Conservation (phyloP, 2,797 vertebrate genomes). For the Lithobates sylvaticus region DNA sequence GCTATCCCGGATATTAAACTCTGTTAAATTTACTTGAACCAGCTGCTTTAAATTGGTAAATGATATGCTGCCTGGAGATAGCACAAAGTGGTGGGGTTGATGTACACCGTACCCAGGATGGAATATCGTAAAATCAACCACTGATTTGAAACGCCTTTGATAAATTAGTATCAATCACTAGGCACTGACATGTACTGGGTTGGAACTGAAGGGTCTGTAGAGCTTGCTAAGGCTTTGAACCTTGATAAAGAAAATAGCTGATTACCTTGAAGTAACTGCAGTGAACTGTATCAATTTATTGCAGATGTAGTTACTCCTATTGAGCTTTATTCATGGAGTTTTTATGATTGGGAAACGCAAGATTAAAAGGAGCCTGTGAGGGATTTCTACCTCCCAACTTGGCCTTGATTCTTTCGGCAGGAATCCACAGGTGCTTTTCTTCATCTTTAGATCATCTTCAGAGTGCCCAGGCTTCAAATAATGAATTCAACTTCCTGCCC, state of each 20-base stretch:
- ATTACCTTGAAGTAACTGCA: neutral
- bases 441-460: neutral
- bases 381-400: neutral
- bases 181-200: neutral
- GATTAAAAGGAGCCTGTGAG: neutral
- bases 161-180: slow-evolving; percentile 18
- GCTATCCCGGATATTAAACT: slow-evolving; percentile 75
- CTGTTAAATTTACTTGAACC: slow-evolving; percentile 69
- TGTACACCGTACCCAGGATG: slow-evolving; percentile 14
- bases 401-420: neutral
- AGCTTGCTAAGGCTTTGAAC: neutral
- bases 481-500: neutral
- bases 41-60: slow-evolving; percentile 75
- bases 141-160: slow-evolving; percentile 35
- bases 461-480: neutral
- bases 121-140: slow-evolving; percentile 39
- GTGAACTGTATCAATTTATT: neutral
- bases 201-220: neutral
- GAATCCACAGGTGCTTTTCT: neutral
- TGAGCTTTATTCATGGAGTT: neutral
- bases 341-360: neutral
- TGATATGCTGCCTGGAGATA: slow-evolving; percentile 69
- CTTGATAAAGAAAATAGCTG: neutral
- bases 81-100: slow-evolving; percentile 61
- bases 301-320: neutral